phyloP scores from a whole-genome alignment of 2,888 invertebrate genomes.

The Hoplodrina ambigua region DNA sequence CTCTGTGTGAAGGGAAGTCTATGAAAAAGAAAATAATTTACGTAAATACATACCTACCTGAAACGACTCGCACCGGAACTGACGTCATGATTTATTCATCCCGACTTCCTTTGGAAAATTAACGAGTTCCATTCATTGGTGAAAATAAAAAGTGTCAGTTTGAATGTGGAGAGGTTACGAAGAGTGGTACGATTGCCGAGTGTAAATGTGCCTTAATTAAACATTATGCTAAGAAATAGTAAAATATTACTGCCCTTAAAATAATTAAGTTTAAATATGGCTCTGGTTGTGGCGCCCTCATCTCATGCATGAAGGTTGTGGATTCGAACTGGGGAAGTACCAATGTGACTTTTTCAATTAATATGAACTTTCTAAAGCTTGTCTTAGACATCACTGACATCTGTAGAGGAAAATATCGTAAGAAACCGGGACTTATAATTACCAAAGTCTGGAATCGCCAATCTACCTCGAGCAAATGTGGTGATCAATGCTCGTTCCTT shows the following conservation, averaged over 20 bases:
- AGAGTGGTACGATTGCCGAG: not conserved
- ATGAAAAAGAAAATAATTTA: conserved; percentile 58
- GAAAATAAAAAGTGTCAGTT: conserved; percentile 68
- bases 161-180: conserved; percentile 28
- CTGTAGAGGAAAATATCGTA: too few relatives aligned
- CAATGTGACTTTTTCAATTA: too few relatives aligned
- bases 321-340: too few relatives aligned
- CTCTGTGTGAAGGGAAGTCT: conserved; percentile 18
- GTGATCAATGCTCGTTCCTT: too few relatives aligned
- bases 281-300: too few relatives aligned
- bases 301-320: too few relatives aligned
- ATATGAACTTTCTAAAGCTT: too few relatives aligned
- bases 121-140: conserved; percentile 73
- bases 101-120: conserved; percentile 69
- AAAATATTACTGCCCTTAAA: not conserved
- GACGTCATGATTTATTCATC: conserved; percentile 75
- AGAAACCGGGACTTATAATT: too few relatives aligned
- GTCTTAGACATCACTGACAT: too few relatives aligned
- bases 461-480: too few relatives aligned
- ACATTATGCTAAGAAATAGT: conserved; percentile 17
- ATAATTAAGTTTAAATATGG: not conserved
- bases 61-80: conserved; percentile 66
- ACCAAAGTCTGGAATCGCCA: too few relatives aligned
- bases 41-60: conserved; percentile 28
- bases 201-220: conserved; percentile 20